Conservation (phyloP, 2,888 invertebrate species). For the Papilio elwesi region DNA sequence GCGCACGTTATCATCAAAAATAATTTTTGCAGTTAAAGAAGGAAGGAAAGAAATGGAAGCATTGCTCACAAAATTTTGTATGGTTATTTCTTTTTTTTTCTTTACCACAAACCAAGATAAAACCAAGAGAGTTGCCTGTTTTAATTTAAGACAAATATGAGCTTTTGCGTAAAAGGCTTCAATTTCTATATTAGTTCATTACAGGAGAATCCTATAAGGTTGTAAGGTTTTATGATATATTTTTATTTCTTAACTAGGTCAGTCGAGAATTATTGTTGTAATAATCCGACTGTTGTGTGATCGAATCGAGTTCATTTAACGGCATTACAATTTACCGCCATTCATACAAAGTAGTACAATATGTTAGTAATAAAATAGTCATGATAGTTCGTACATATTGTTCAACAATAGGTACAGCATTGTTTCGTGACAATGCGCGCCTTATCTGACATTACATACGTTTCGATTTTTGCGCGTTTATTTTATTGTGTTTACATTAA, state of each 20-base stretch:
- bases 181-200: too few relatives aligned
- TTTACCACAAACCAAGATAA: too few relatives aligned
- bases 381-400: slow-evolving; percentile 4
- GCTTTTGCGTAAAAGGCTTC: too few relatives aligned
- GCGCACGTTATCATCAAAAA: too few relatives aligned
- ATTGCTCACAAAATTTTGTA: too few relatives aligned
- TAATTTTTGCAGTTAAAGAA: too few relatives aligned
- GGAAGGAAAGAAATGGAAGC: too few relatives aligned
- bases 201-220: too few relatives aligned
- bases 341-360: background rate
- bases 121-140: too few relatives aligned
- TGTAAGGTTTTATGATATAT: too few relatives aligned
- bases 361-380: slow-evolving; percentile 6
- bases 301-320: slow-evolving; percentile 10
- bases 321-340: slow-evolving; percentile 10
- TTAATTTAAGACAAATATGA: too few relatives aligned
- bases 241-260: slow-evolving; percentile 15
- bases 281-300: background rate
- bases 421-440: slow-evolving; percentile 30
- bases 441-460: slow-evolving; percentile 20
- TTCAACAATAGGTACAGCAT: slow-evolving; percentile 17
- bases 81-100: too few relatives aligned
- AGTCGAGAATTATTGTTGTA: background rate
- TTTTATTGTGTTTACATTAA: slow-evolving; percentile 2
- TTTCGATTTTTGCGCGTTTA: slow-evolving; percentile 4